Percentiles rank a stretch among this genome's conserved stretches.
phyloP scores from a whole-genome alignment of 2,113 vertebrate genomes.

The Otus sunia region DNA sequence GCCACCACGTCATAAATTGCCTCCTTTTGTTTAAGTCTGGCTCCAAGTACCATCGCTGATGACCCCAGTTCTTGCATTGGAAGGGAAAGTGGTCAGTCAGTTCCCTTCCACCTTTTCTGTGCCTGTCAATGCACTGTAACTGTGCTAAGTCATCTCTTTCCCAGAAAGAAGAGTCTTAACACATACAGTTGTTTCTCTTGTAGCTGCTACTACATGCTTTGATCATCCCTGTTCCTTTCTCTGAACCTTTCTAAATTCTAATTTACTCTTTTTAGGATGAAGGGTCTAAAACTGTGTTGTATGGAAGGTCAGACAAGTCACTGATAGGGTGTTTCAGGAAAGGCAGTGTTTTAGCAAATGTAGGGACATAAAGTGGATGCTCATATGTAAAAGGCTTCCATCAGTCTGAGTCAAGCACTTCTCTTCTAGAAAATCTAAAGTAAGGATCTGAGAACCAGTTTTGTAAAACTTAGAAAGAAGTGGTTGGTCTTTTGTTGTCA shows the following conservation, averaged over 20 bases:
- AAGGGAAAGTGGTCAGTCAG: background rate
- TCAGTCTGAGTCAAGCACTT: background rate
- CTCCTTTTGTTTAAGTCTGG: background rate
- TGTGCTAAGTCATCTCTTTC: background rate
- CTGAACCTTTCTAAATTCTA: background rate
- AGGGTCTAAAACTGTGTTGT: background rate
- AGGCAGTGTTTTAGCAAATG: background rate
- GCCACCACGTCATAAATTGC: background rate
- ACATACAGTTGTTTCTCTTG: background rate
- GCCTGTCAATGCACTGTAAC: background rate
- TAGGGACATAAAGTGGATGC: background rate
- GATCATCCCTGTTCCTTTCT: background rate
- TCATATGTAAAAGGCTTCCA: background rate
- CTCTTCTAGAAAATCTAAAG: background rate
- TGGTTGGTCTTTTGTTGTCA: background rate
- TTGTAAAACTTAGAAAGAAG: background rate
- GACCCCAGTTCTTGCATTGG: background rate
- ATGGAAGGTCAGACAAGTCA: background rate
- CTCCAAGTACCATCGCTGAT: background rate
- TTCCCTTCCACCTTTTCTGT: background rate
- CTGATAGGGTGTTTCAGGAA: background rate
- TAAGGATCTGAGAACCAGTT: background rate
- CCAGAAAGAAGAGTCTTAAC: background rate
- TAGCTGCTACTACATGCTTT: background rate
- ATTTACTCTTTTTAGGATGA: background rate